Conservation (phyloP, 2,113 vertebrate genomes). For the Podarcis raffonei region DNA sequence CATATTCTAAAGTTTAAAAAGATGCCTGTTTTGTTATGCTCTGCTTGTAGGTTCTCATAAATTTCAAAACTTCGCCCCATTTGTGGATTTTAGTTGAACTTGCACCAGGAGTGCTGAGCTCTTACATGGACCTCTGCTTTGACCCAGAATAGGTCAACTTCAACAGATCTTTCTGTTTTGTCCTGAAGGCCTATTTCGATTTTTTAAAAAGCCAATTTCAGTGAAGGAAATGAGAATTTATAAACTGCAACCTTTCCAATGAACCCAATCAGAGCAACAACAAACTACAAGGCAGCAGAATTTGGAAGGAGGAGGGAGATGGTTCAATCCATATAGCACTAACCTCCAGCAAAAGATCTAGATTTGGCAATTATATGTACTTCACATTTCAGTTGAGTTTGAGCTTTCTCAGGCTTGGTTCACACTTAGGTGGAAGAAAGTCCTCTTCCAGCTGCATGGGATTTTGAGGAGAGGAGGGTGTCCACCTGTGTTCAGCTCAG, state of each 20-base stretch:
- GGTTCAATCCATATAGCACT: not conserved
- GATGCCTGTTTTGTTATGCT: not conserved
- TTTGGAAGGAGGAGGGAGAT: not conserved
- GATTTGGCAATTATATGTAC: not conserved
- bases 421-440: not conserved
- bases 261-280: slow-evolving; percentile 13
- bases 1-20: not conserved
- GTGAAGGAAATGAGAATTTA: not conserved
- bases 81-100: not conserved
- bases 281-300: slow-evolving; percentile 1
- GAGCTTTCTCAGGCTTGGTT: not conserved
- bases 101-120: not conserved
- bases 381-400: not conserved
- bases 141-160: not conserved
- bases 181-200: not conserved
- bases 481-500: not conserved
- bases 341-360: not conserved
- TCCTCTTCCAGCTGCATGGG: not conserved
- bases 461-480: not conserved
- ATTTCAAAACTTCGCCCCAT: not conserved
- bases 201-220: not conserved
- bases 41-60: not conserved
- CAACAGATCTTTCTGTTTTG: not conserved
- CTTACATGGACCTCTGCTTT: slow-evolving; percentile 1
- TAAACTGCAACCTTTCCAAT: not conserved